Percentiles rank a stretch among this genome's conserved stretches.
Conservation (phyloP, 2,113 vertebrate species). For the Centropus unirufus region DNA sequence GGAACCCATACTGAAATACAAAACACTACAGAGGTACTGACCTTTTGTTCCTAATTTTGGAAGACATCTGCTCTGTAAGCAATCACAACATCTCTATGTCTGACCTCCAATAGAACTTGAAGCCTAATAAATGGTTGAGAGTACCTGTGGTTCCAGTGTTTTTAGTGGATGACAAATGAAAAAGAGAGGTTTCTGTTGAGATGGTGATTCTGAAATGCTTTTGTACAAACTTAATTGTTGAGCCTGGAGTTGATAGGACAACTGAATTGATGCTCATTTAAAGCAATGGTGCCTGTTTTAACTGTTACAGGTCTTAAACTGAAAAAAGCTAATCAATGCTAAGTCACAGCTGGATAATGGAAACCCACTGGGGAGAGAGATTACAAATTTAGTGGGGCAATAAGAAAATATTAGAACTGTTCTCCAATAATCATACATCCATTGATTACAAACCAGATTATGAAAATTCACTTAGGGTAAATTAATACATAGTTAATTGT, state of each 20-base stretch:
- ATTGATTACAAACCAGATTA: background rate
- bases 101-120: background rate
- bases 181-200: background rate
- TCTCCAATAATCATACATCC: background rate
- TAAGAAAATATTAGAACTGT: background rate
- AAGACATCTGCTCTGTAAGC: background rate
- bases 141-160: background rate
- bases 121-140: background rate
- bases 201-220: background rate
- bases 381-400: background rate
- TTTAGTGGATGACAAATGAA: background rate
- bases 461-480: slow-evolving; percentile 20
- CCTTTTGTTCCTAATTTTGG: background rate
- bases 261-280: background rate
- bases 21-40: background rate
- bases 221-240: background rate
- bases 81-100: background rate
- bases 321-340: background rate
- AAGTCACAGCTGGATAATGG: background rate
- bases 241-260: background rate
- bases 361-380: background rate
- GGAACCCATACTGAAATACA: background rate
- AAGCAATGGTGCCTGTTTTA: background rate
- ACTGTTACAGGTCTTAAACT: background rate
- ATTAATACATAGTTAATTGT: slow-evolving; percentile 56